Evolutionary conservation across 1,140 invertebrate genomes (phyloP), one percentile per base, ranked within the genome.

Genomic region (Rhopalosiphum padi): DNA sequence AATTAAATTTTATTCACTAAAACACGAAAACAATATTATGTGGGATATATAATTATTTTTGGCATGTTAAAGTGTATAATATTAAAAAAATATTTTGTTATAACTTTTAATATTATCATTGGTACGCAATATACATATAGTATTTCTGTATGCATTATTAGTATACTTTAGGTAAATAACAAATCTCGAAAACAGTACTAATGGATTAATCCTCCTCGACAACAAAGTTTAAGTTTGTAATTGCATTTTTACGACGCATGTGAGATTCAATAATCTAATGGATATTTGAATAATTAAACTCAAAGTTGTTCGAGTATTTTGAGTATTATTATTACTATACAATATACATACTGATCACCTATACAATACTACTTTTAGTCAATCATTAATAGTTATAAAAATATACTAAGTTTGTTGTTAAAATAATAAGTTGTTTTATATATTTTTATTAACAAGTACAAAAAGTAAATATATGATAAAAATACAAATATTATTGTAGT

Each of bases 161-260:
- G 2, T 41, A 0, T 15, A 11, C 1, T 3, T 21, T 77, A n/a
- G n/a, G 60, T 77, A n/a, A 77, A 77, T 68, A 68, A n/a, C 1
- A 77, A 77, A 35, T 77, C 60, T 77, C n/a, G 30, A n/a, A 77
- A 77, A 77, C n/a, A 77, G 60, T 77, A 77, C 60, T 77, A 77
- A 77, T 77, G 60, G 30, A 77, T 77, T 77, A 77, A 25, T 68
- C 60, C 1, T n/a, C 11, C 15, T n/a, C 1, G 18, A 77, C n/a
- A 18, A n/a, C 9, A 77, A 23, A 77, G 60, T 68, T n/a, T 1
- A 68, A 68, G 60, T 77, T 77, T 77, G n/a, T 77, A 77, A 77
- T n/a, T 77, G 30, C 18, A 77, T 77, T 77, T 77, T 77, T 77
- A 77, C 60, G n/a, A n/a, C 4, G 60, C 15, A 15, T 77, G n/a